A percentile compares a stretch with the other conserved stretches of the same genome.
These are phyloP conservation scores for Spea hammondii DNA, from an alignment of 2,797 vertebrate genomes.

Conservation along the genomic window DNA sequence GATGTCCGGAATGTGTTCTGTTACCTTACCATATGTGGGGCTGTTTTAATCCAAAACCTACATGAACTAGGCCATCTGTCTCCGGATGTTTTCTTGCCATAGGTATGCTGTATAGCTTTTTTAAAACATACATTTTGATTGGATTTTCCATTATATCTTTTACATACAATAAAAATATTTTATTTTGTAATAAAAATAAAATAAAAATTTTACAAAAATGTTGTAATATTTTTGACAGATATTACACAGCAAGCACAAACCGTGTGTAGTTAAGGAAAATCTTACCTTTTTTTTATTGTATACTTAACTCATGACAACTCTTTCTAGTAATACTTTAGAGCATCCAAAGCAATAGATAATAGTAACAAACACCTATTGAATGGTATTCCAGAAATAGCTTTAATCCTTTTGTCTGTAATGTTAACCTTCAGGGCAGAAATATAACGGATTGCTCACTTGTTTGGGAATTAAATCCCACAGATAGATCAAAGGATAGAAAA, in stretches of 20 bases:
- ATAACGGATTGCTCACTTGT: too few relatives aligned
- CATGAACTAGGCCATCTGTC: conserved; percentile 30
- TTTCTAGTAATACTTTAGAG: background rate
- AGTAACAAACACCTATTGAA: background rate
- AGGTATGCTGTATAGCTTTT: conserved; percentile 15
- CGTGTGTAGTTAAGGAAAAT: conserved; percentile 9
- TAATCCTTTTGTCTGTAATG: too few relatives aligned
- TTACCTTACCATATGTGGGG: conserved; percentile 27
- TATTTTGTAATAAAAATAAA: background rate
- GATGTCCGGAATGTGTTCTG: conserved; percentile 5
- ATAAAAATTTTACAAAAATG: background rate
- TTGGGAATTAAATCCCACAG: too few relatives aligned
- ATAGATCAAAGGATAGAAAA: too few relatives aligned
- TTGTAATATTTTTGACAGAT: background rate
- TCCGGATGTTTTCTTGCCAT: conserved; percentile 17
- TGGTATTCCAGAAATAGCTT: too few relatives aligned
- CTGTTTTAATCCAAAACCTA: conserved; percentile 14
- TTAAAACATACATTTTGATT: conserved; percentile 34
- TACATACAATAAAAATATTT: conserved; percentile 11
- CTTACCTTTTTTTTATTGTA: conserved; percentile 12
- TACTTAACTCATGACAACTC: background rate
- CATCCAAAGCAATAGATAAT: background rate
- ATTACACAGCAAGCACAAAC: conserved; percentile 5
- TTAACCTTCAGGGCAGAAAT: too few relatives aligned
- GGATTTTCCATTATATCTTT: conserved; percentile 16